phyloP scores from a whole-genome alignment of 2,797 vertebrate genomes.

The Lepilemur ruficaudatus region DNA sequence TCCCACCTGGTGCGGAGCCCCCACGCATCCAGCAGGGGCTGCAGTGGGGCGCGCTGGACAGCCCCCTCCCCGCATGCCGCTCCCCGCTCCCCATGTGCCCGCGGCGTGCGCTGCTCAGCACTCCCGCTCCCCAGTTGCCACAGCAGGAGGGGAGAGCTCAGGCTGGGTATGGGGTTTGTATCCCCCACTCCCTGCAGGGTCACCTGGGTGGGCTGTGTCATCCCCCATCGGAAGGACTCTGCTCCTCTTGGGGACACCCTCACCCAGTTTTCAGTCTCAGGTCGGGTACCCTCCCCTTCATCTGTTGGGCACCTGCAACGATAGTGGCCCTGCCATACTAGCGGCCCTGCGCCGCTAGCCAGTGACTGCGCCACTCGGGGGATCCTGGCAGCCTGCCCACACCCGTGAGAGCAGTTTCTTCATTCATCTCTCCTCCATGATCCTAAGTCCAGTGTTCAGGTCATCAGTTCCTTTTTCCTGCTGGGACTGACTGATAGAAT shows the following conservation, averaged over 20 bases:
- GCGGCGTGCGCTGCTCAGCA: accelerated
- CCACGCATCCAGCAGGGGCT: neutral
- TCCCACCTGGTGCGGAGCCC: neutral
- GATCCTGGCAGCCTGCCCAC: neutral
- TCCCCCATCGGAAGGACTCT: neutral
- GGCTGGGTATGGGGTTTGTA: neutral
- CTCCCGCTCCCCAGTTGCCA: accelerated
- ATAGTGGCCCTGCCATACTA: too few relatives aligned
- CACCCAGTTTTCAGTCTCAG: neutral
- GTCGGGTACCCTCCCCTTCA: neutral
- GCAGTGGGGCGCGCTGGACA: neutral
- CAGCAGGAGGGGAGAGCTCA: neutral
- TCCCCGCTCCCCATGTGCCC: too few relatives aligned
- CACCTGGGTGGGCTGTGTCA: neutral
- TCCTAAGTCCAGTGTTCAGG: neutral
- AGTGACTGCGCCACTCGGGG: neutral
- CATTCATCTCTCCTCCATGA: neutral
- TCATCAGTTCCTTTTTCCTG: neutral
- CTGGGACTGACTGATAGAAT: neutral
- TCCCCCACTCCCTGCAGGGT: neutral
- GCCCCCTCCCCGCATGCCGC: neutral
- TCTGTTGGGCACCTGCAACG: neutral
- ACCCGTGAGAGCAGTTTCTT: neutral
- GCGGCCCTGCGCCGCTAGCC: too few relatives aligned
- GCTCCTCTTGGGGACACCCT: too few relatives aligned